Percentiles rank a stretch among this genome's conserved stretches.
These are phyloP conservation scores for Thunnus thynnus DNA, from an alignment of 2,113 vertebrate genomes.

Conservation along the genomic window DNA sequence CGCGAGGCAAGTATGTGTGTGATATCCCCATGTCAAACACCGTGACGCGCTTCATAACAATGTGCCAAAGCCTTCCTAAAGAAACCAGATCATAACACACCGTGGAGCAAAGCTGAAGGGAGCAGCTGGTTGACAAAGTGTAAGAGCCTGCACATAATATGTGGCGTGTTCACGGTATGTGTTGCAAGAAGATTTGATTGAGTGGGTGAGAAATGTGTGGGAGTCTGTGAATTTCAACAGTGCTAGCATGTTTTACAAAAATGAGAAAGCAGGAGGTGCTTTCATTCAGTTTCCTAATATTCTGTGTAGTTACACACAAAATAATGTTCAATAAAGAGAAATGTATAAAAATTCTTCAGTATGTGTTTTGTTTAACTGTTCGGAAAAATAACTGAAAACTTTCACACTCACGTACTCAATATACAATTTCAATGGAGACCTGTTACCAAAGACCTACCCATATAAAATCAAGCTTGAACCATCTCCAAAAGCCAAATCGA, in stretches of 20 bases:
- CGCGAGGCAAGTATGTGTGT: not conserved
- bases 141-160: not conserved
- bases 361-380: not conserved
- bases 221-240: too few relatives aligned
- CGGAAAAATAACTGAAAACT: not conserved
- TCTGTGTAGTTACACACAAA: not conserved
- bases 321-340: too few relatives aligned
- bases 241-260: too few relatives aligned
- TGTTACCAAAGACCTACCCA: not conserved
- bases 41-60: slow-evolving; percentile 5
- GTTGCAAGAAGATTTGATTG: not conserved
- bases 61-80: slow-evolving; percentile 13
- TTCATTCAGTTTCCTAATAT: not conserved
- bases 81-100: not conserved
- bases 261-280: too few relatives aligned
- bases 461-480: not conserved
- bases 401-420: too few relatives aligned
- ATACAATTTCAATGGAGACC: too few relatives aligned
- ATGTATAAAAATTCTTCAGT: too few relatives aligned
- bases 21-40: slow-evolving; percentile 23
- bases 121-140: not conserved
- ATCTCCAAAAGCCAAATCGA: not conserved
- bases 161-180: not conserved
- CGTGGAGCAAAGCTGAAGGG: not conserved
- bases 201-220: too few relatives aligned